phyloP scores from a whole-genome alignment of 2,113 vertebrate species.

The Globicephala melas region DNA sequence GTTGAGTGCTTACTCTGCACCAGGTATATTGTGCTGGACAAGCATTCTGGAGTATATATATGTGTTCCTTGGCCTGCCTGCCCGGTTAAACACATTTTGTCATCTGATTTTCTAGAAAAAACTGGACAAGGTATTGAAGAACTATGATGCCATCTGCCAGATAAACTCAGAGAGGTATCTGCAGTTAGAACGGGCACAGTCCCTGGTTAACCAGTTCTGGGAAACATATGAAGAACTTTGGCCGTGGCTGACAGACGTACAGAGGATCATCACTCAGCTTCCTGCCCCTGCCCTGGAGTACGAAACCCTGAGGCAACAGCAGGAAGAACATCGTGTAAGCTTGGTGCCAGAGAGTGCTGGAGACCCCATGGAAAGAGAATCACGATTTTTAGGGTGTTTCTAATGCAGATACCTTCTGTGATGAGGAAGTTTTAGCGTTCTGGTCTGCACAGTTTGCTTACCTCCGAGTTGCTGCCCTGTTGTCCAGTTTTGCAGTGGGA shows the following conservation, averaged over 20 bases:
- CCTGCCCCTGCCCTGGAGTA: conserved; percentile 93
- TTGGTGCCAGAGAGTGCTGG: background rate
- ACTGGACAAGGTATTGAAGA: conserved; percentile 87
- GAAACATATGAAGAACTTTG: conserved; percentile 97
- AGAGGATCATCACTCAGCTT: conserved; percentile 88
- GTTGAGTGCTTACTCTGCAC: background rate
- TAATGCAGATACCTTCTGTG: background rate
- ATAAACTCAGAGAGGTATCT: conserved; percentile 95
- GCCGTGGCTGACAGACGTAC: conserved; percentile 94
- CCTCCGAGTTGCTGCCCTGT: background rate
- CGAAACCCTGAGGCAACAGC: conserved; percentile 93
- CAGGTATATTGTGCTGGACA: background rate
- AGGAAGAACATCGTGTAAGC: conserved; percentile 96
- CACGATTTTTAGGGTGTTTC: background rate
- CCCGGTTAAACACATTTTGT: background rate
- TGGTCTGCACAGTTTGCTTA: background rate
- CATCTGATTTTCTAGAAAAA: conserved; percentile 84
- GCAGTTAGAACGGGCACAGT: conserved; percentile 96
- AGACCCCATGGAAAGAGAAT: background rate
- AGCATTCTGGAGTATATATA: accelerated
- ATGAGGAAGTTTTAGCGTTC: background rate
- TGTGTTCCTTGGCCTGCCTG: background rate
- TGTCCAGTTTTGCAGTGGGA: background rate
- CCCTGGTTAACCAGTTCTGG: conserved; percentile 95
- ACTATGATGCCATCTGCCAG: conserved; percentile 90